Percentiles rank a stretch among this genome's conserved stretches.
Evolutionary conservation across 2,797 vertebrate genomes (phyloP).

Genomic region (Microcaecilia unicolor): DNA sequence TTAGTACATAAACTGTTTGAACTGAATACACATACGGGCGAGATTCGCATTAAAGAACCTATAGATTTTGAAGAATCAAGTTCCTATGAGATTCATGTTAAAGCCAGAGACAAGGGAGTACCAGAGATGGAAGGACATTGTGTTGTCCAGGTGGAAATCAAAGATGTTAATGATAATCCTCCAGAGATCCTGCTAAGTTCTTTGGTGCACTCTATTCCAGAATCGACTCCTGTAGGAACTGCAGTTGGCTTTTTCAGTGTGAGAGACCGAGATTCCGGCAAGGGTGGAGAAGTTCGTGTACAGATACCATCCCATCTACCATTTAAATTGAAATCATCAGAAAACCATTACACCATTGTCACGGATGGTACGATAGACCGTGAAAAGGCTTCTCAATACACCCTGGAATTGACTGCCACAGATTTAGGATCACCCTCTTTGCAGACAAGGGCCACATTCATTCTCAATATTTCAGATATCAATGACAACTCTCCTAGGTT

Average conservation of each 20-base stretch:
- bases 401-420: not conserved
- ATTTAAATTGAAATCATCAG: constrained; percentile 12
- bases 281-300: constrained; percentile 39
- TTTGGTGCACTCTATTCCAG: constrained; percentile 2
- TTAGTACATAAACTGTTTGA: not conserved
- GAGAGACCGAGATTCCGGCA: not conserved
- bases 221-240: constrained; percentile 21
- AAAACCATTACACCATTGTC: constrained; percentile 39
- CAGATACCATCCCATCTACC: constrained; percentile 46
- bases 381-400: not conserved
- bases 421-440: not conserved
- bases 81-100: not conserved
- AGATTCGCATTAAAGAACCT: not conserved
- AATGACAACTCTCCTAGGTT: constrained; percentile 7
- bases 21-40: not conserved
- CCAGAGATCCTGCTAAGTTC: constrained; percentile 1
- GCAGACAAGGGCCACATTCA: not conserved
- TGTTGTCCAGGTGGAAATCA: constrained; percentile 24
- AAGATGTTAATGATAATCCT: constrained; percentile 16
- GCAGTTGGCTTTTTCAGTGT: not conserved
- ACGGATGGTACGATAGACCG: constrained; percentile 13
- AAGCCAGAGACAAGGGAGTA: constrained; percentile 17
- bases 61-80: constrained; percentile 1
- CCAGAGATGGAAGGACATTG: constrained; percentile 29
- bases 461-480: not conserved